A percentile compares a stretch with the other conserved stretches of the same genome.
Conservation (phyloP, 1,140 invertebrate genomes). For the Trichogramma pretiosum region DNA sequence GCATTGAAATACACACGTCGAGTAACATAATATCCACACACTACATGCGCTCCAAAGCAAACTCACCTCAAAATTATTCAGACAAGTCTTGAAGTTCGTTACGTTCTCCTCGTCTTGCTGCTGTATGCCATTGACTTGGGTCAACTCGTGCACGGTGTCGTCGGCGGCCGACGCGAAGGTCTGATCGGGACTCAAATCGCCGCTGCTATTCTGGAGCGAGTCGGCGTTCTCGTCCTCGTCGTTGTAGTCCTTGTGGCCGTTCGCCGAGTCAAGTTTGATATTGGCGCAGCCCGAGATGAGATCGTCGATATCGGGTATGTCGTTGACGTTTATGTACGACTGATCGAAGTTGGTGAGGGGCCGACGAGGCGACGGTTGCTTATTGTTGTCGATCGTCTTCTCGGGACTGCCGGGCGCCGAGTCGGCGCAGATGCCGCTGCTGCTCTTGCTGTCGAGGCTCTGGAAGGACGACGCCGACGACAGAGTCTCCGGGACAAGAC, state of each 20-base stretch:
- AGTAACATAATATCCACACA: too few relatives aligned
- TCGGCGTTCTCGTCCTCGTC: slow-evolving; percentile 7
- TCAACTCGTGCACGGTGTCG: slow-evolving; percentile 4
- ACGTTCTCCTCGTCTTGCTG: slow-evolving; percentile 1
- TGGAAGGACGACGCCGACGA: slow-evolving; percentile 35
- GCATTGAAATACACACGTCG: too few relatives aligned
- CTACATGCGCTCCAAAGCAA: too few relatives aligned
- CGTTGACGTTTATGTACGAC: slow-evolving; percentile 26
- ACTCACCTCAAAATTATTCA: slow-evolving; percentile 2
- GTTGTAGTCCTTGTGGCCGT: slow-evolving; percentile 1
- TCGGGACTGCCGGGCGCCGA: slow-evolving; percentile 15
- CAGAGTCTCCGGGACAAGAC: slow-evolving; percentile 20
- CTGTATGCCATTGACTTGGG: too few relatives aligned
- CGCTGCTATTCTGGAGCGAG: neutral
- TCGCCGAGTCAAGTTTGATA: slow-evolving; percentile 20
- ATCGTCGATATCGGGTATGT: slow-evolving; percentile 31
- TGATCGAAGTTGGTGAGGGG: slow-evolving; percentile 10
- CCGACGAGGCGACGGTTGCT: slow-evolving; percentile 6
- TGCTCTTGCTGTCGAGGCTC: slow-evolving; percentile 33
- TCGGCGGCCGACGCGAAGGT: slow-evolving; percentile 32
- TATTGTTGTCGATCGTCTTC: neutral
- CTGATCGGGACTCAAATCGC: slow-evolving; percentile 28
- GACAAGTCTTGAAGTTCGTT: slow-evolving; percentile 9
- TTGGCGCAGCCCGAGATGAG: slow-evolving; percentile 27
- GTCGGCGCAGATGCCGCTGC: slow-evolving; percentile 27